Base-by-base conservation (phyloP, 2,888 invertebrate species). In the Pachliopta kotzebuea region DNA sequence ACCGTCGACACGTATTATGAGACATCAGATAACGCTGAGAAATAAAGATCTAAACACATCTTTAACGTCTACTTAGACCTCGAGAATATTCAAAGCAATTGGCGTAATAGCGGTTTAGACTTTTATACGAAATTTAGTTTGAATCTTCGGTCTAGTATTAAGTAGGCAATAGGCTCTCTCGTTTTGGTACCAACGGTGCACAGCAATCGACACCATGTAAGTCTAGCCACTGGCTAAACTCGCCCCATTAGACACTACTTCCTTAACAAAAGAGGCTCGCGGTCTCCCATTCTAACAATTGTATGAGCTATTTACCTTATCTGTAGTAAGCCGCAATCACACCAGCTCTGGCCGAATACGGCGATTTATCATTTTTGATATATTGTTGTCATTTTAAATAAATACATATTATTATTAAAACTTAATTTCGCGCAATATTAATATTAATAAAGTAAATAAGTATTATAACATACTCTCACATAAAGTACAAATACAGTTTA, bases 241-340 rank as follows among this genome's bases (percentile, higher is more conserved):
- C 73, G 77, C 76, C 80, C 87, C 86, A 88, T 90, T 89, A 89
- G 85, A 78, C 76, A 81, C 80, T 81, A 85, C 86, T 88, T 88
- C 88, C 88, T 84, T 82, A 86, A 90, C 90, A 90, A 90, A 89
- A 87, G 89, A 83, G 84, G 86, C 84, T 80, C 74, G 74, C 78
- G 81, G 81, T 80, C 84, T 83, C 83, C 85, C 83, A 87, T 88
- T 88, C 85, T 80, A 84, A 86, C 90, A 86, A 91, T 90, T 90
- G 89, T 90, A 90, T 89, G 90, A 90, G 88, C 90, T 90, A 90
- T 91, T 91, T 91, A 86, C 90, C 90, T 90, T 91, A 90, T 90
- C 89, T 84, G 90, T 86, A 81, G 76, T 76, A 75, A 75, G 77
- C 78, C 76, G 81, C 86, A 88, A 90, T 91, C 89, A 88, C 86